These are phyloP conservation scores for Diadromus collaris DNA, from an alignment of 2,888 invertebrate species.

Conservation along the genomic window DNA sequence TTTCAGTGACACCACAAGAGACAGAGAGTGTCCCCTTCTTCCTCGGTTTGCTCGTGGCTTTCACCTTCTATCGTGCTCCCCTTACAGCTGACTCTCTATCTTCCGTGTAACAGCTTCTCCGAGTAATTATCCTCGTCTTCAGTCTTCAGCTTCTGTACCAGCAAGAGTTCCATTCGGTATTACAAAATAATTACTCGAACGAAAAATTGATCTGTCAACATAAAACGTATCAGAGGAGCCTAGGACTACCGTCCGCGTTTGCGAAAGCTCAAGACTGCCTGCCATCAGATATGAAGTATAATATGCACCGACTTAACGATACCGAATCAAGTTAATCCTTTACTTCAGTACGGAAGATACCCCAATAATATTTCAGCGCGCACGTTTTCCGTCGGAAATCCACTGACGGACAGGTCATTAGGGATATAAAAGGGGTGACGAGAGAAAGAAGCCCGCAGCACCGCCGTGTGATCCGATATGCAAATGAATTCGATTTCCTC, in stretches of 20 bases:
- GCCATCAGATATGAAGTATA: no score
- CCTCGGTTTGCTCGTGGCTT: constrained; percentile 16
- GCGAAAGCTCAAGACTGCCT: no score
- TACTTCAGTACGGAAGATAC: background rate
- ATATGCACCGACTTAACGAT: background rate
- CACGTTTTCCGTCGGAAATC: background rate
- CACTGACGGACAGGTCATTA: constrained; percentile 13
- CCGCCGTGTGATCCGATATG: constrained; percentile 29
- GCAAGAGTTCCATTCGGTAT: no score
- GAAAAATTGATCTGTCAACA: no score
- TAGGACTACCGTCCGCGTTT: no score
- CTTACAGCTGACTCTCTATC: constrained; percentile 20
- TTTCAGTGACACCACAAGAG: constrained; percentile 44
- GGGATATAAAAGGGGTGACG: constrained; percentile 23
- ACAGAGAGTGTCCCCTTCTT: constrained; percentile 9
- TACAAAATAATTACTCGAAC: no score
- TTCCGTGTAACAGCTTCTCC: constrained; percentile 34
- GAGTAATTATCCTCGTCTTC: constrained; percentile 29
- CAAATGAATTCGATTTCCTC: constrained; percentile 41
- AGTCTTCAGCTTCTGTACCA: background rate
- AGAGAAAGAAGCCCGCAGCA: background rate
- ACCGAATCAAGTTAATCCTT: background rate
- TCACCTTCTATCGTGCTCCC: background rate
- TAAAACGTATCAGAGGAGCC: no score
- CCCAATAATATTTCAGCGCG: background rate